A percentile compares a stretch with the other conserved stretches of the same genome.
These are phyloP conservation scores for Plodia interpunctella DNA, from an alignment of 1,140 invertebrate species.

Conservation along the genomic window DNA sequence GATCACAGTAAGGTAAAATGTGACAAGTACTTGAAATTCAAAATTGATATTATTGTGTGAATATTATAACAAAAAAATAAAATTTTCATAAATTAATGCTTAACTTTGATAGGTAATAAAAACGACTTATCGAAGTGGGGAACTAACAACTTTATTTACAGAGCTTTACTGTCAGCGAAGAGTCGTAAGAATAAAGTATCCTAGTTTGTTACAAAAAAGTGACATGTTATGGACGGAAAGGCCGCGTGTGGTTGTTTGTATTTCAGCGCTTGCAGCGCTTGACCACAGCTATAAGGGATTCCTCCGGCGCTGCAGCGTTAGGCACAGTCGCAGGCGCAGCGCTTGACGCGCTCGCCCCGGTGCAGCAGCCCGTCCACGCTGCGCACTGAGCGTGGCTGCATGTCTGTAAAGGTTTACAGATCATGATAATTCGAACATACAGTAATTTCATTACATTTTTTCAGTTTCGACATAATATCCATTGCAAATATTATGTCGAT, in stretches of 20 bases:
- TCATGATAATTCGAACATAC: no score
- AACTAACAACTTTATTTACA: conserved; percentile 63
- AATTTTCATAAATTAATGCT: conserved; percentile 37
- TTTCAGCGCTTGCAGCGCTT: conserved; percentile 8
- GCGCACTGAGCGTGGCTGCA: conserved; percentile 68
- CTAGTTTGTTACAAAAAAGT: conserved; percentile 30
- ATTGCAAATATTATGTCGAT: no score
- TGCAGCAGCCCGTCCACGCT: conserved; percentile 51
- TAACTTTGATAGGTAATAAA: conserved; percentile 30
- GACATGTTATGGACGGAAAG: conserved; percentile 49
- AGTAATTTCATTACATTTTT: no score
- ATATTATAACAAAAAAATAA: conserved; percentile 33
- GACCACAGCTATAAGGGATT: background rate
- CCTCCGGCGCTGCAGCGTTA: conserved; percentile 18
- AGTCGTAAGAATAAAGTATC: conserved; percentile 36
- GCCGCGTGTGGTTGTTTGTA: conserved; percentile 13
- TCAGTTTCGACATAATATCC: no score
- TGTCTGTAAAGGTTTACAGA: conserved; percentile 51
- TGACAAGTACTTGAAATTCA: background rate
- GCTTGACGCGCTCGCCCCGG: conserved; percentile 57
- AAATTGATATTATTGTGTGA: background rate
- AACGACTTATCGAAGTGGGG: conserved; percentile 30
- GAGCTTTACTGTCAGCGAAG: conserved; percentile 37
- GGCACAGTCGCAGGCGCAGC: conserved; percentile 58
- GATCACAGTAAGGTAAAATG: conserved; percentile 2